A percentile compares a stretch with the other conserved stretches of the same genome.
These are phyloP conservation scores for Pristionchus pacificus DNA, from an alignment of 1,140 invertebrate genomes.

Conservation along the genomic window DNA sequence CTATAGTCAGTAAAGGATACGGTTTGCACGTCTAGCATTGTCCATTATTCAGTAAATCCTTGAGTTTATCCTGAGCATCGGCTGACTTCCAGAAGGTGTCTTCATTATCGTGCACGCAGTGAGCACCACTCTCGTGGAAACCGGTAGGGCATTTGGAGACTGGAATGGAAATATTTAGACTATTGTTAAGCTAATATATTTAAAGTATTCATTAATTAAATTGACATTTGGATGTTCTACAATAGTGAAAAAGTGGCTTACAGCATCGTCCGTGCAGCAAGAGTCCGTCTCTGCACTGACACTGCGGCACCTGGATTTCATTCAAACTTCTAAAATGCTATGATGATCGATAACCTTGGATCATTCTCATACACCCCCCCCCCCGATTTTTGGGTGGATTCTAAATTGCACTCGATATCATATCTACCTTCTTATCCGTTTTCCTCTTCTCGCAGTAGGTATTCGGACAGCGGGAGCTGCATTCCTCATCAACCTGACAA, in stretches of 20 bases:
- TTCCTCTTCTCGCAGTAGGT: slow-evolving; percentile 48
- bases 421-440: slow-evolving; percentile 43
- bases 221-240: background rate
- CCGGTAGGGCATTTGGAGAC: slow-evolving; percentile 45
- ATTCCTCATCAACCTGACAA: slow-evolving; percentile 40
- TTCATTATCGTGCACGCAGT: slow-evolving; percentile 50
- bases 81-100: slow-evolving; percentile 47
- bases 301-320: slow-evolving; percentile 48
- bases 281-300: slow-evolving; percentile 47
- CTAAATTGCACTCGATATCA: too few relatives aligned
- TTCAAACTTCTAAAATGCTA: too few relatives aligned
- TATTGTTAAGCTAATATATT: slow-evolving; percentile 12
- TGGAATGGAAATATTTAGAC: slow-evolving; percentile 34
- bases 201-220: too few relatives aligned
- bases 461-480: slow-evolving; percentile 43
- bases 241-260: slow-evolving; percentile 29
- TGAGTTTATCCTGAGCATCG: slow-evolving; percentile 42
- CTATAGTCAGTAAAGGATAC: too few relatives aligned
- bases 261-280: slow-evolving; percentile 52
- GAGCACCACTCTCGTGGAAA: slow-evolving; percentile 48
- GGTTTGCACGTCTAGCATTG: slow-evolving; percentile 43
- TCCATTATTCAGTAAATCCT: slow-evolving; percentile 45
- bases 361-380: background rate
- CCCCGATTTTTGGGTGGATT: too few relatives aligned
- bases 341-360: background rate